phyloP scores from a whole-genome alignment of 2,113 vertebrate species.

The Nibea coibor region DNA sequence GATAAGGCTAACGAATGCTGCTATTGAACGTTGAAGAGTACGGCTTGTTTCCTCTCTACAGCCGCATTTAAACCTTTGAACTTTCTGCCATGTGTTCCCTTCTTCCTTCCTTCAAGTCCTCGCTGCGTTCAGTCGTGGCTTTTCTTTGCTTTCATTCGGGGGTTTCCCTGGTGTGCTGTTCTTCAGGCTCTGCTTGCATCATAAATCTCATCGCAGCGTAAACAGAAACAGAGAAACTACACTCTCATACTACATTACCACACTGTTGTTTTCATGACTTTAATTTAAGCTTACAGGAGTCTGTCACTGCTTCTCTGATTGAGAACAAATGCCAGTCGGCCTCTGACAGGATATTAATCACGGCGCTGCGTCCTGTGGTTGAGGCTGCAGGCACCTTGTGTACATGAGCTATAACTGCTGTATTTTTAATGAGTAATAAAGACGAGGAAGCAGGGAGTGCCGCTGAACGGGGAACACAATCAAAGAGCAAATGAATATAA shows the following conservation, averaged over 20 bases:
- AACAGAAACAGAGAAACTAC: neutral
- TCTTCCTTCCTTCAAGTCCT: constrained; percentile 14
- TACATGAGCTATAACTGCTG: constrained; percentile 10
- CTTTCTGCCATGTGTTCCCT: neutral
- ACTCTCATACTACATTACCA: neutral
- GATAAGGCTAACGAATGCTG: neutral
- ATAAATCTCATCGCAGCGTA: neutral
- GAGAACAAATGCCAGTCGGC: constrained; percentile 3
- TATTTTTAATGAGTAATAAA: constrained; percentile 49
- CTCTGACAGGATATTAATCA: constrained; percentile 50
- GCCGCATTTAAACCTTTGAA: constrained; percentile 15
- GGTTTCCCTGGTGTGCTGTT: neutral
- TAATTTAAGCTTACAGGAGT: neutral
- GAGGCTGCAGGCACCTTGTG: constrained; percentile 29
- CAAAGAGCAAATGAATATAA: neutral
- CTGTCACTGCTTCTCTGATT: neutral
- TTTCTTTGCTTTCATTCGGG: neutral
- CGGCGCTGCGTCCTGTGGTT: neutral
- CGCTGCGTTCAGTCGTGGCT: neutral
- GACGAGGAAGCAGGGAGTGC: constrained; percentile 3
- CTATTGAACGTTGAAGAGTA: no score
- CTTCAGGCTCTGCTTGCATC: neutral
- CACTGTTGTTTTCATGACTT: neutral
- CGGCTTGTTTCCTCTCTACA: neutral
- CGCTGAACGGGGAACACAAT: constrained; percentile 12